These are phyloP conservation scores for Pseudotriccus pelzelni DNA, from an alignment of 2,797 vertebrate genomes.

Conservation along the genomic window DNA sequence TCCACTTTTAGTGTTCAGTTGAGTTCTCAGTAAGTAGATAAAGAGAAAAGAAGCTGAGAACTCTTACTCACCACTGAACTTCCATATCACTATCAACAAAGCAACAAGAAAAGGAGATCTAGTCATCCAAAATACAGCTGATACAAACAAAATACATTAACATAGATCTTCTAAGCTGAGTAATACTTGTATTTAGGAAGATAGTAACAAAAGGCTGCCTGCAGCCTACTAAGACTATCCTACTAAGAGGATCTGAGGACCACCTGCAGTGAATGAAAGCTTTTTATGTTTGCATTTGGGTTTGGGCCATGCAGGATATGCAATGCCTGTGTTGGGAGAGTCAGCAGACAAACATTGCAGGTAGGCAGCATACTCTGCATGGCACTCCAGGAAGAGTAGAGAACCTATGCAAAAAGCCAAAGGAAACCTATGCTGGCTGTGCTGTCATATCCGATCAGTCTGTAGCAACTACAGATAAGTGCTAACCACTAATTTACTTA, in stretches of 20 bases:
- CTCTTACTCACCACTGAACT: background rate
- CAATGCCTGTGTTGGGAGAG: background rate
- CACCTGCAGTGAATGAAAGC: background rate
- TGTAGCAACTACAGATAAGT: background rate
- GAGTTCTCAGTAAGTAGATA: background rate
- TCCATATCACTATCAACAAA: background rate
- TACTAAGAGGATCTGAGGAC: background rate
- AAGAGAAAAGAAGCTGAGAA: background rate
- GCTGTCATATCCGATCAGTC: background rate
- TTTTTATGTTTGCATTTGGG: background rate
- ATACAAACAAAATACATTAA: background rate
- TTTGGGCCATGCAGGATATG: background rate
- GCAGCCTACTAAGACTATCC: background rate
- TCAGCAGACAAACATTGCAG: background rate
- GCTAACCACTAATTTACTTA: background rate
- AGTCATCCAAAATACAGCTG: background rate
- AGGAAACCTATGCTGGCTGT: background rate
- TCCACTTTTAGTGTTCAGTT: background rate
- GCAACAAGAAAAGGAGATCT: background rate
- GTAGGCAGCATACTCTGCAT: background rate
- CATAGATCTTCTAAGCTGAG: background rate
- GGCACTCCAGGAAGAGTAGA: background rate
- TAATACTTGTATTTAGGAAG: background rate
- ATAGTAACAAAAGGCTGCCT: background rate
- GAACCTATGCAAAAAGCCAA: background rate